Evolutionary conservation across 2,797 vertebrate genomes (phyloP), one percentile per base, ranked within the genome.

Genomic region (Amphiprion clarkii): DNA sequence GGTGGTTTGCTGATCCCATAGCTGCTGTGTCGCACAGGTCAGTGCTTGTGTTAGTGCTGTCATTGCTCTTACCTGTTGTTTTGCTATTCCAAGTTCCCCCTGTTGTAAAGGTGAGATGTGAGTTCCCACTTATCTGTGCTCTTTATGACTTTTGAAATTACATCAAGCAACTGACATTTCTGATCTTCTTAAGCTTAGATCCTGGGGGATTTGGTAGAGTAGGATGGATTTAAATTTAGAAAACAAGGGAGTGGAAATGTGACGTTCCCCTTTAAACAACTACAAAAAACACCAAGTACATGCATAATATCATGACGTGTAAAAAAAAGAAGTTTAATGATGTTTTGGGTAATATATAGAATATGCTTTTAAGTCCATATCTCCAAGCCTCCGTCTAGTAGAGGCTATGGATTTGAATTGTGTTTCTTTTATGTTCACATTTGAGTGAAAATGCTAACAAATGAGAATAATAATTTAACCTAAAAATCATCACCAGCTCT

Each of bases 1-100:
- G 73, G 71, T 83, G 77, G 81, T 76, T 64, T 76, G 62, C 57
- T 85, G 72, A 86, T 75, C 61, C 67, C 53, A 71, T 71, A 64
- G 40, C 64, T 82, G 40, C 8, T 71, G 53, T 82, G 61, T 86
- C 56, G 61, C 51, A 53, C 48, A 74, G 56, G 69, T 67, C 71
- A 76, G 25, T 67, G 62, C 49, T 16, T 66, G 71, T 57, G 63
- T 79, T 67, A 69, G 81, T 17, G 7, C 56, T 61, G 44, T 56
- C 53, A 60, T 57, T 78, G 59, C 58, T 82, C 61, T 39, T 33
- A 74, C 52, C 40, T 79, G 42, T 54, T 71, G 58, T 69, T 77
- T 52, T 54, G 39, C n/a, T 54, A 25, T 67, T 67, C 51, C 9
- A 44, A 33, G 17, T 25, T 61, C 21, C 58, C 55, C 10, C 64